Evolutionary conservation across 2,113 vertebrate genomes (phyloP).

Genomic region (Hippocampus comes): DNA sequence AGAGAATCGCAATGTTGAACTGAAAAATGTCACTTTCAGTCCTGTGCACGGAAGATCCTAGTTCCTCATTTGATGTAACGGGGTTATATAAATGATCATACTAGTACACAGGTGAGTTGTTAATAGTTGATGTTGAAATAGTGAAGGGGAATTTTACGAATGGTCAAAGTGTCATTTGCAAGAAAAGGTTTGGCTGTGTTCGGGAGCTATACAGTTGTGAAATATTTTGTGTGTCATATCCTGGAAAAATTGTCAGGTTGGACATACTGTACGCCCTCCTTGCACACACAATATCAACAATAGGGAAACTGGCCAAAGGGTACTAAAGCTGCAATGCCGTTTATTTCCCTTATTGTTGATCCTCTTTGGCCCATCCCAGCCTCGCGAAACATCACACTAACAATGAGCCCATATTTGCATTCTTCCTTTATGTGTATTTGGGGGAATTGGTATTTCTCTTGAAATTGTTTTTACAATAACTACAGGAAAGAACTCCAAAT

Average conservation of each 20-base stretch:
- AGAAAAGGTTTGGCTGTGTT: neutral
- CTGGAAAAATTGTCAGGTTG: neutral
- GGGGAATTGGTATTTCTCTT: neutral
- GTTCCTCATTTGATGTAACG: neutral
- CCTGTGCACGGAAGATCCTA: neutral
- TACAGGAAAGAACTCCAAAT: neutral
- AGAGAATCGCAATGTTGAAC: neutral
- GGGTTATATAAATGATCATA: neutral
- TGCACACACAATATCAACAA: neutral
- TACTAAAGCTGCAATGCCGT: neutral
- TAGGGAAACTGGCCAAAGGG: neutral
- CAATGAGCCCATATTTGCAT: neutral
- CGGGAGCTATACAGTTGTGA: neutral
- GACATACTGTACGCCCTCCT: neutral
- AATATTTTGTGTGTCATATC: neutral
- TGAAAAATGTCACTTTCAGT: neutral
- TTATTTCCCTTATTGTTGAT: neutral
- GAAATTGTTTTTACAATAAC: neutral
- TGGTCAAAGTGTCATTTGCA: neutral
- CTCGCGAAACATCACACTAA: neutral
- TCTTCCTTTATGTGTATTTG: neutral
- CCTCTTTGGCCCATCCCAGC: neutral
- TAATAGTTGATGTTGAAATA: neutral
- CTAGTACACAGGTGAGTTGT: neutral
- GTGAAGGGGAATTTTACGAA: neutral